Conservation (phyloP, 2,113 vertebrate species). For the Rhegmatorhina hoffmannsi region DNA sequence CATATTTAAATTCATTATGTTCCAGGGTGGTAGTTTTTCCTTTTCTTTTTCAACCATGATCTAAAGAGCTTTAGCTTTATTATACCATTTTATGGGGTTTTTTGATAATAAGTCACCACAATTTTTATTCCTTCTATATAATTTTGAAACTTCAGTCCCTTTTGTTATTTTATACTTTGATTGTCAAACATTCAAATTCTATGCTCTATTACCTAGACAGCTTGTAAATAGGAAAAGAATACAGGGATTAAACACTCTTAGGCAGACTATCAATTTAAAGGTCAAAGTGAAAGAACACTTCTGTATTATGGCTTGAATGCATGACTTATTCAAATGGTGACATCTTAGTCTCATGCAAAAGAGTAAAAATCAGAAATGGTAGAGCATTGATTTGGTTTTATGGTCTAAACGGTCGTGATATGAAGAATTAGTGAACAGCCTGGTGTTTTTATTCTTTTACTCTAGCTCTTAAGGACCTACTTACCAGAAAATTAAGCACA, state of each 20-base stretch:
- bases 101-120: conserved; percentile 3
- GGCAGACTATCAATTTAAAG: conserved; percentile 40
- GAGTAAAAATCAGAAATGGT: background rate
- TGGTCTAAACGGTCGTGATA: background rate
- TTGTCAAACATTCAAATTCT: conserved; percentile 61
- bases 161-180: conserved; percentile 48
- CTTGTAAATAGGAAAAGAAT: conserved; percentile 48
- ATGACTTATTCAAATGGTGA: conserved; percentile 16
- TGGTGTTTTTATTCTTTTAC: background rate
- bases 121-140: conserved; percentile 41
- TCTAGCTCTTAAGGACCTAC: background rate
- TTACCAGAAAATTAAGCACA: background rate
- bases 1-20: background rate
- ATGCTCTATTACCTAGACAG: background rate
- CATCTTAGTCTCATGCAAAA: background rate
- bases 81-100: background rate
- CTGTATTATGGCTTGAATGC: conserved; percentile 26
- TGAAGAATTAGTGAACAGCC: background rate
- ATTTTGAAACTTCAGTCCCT: conserved; percentile 42
- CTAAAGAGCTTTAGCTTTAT: background rate
- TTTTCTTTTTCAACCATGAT: background rate
- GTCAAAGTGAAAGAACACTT: background rate
- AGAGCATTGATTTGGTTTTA: background rate
- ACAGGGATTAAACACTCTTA: conserved; percentile 28
- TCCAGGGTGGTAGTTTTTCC: background rate